Conservation (phyloP, 1,140 invertebrate species). For the Drosophila yakuba region DNA sequence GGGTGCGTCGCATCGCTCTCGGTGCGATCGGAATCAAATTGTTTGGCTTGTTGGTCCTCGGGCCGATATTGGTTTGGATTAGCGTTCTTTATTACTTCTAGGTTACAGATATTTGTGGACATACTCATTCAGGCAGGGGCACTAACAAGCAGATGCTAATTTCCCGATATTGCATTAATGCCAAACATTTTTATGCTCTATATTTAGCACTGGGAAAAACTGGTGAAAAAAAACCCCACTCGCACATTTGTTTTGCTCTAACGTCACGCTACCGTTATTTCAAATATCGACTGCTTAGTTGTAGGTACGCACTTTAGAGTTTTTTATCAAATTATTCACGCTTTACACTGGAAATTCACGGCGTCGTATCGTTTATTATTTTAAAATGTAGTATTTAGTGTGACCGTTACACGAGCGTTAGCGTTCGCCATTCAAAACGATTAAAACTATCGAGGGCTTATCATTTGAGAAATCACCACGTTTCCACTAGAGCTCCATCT, state of each 20-base stretch:
- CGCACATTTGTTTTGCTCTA: neutral
- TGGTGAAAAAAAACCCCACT: no score
- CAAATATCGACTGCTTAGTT: neutral
- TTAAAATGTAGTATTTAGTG: slow-evolving; percentile 25
- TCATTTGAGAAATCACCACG: no score
- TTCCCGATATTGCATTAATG: slow-evolving; percentile 9
- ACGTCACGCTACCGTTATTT: neutral
- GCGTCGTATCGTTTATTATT: slow-evolving; percentile 39
- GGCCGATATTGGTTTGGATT: neutral
- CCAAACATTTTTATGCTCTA: slow-evolving; percentile 12
- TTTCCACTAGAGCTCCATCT: neutral
- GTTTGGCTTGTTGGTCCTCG: neutral
- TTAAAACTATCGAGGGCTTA: neutral
- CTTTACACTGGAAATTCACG: slow-evolving; percentile 21
- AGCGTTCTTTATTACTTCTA: neutral
- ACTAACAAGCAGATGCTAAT: slow-evolving; percentile 1
- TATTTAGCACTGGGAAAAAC: neutral
- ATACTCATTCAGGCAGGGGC: slow-evolving; percentile 20
- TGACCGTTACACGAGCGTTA: neutral
- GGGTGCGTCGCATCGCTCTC: slow-evolving; percentile 76
- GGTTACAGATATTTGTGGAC: slow-evolving; percentile 14
- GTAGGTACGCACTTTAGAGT: no score
- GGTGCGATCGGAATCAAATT: slow-evolving; percentile 22
- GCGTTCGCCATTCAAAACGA: neutral
- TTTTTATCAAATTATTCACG: slow-evolving; percentile 8